A percentile compares a stretch with the other conserved stretches of the same genome.
Conservation (phyloP, 2,113 vertebrate genomes). For the Apaloderma vittatum region DNA sequence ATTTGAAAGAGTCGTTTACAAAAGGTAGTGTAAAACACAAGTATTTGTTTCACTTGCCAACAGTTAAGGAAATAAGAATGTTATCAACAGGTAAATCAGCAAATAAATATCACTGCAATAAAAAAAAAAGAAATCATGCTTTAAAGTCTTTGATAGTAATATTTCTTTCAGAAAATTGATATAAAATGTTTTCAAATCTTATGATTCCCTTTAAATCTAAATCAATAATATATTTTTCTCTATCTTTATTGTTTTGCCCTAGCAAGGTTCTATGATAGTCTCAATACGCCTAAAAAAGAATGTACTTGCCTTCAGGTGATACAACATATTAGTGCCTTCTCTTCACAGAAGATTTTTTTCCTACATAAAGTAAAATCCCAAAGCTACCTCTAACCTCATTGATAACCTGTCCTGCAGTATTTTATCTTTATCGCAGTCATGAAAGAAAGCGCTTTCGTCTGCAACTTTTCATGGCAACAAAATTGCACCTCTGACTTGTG, state of each 20-base stretch:
- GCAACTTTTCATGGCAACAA: constrained; percentile 25
- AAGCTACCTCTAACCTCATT: constrained; percentile 44
- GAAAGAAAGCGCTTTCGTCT: constrained; percentile 40
- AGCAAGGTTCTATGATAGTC: neutral
- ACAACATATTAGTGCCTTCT: neutral
- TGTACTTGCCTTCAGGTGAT: neutral
- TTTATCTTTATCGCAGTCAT: constrained; percentile 61
- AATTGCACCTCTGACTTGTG: constrained; percentile 24
- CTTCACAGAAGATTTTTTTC: neutral
- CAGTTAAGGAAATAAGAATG: neutral
- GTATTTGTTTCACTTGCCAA: neutral
- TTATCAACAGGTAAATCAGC: neutral
- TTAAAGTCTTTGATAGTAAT: neutral
- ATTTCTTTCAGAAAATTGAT: neutral
- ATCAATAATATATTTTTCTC: neutral
- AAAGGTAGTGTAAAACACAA: neutral
- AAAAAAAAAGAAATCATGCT: neutral
- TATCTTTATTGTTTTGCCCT: neutral
- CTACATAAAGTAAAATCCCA: neutral
- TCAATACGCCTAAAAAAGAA: neutral
- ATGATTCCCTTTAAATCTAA: neutral
- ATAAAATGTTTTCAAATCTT: neutral
- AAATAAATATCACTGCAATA: neutral
- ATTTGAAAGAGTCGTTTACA: neutral
- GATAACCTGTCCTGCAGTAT: constrained; percentile 44